Evolutionary conservation across 2,888 invertebrate genomes (phyloP).

Genomic region (Ommatoiulus sabulosus): DNA sequence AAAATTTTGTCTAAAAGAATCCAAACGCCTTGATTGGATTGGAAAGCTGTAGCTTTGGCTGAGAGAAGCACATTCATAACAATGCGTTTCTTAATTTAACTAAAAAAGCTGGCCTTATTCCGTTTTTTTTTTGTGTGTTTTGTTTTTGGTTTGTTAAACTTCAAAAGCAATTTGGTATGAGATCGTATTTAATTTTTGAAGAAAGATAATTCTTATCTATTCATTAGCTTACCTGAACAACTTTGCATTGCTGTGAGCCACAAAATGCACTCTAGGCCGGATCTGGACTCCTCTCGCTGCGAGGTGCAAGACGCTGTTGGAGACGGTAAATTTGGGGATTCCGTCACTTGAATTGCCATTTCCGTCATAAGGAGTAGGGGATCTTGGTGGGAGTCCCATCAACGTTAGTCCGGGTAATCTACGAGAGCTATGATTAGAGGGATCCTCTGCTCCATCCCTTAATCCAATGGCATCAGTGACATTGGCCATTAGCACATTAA

Average conservation of each 20-base stretch:
- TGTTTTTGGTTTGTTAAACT: neutral
- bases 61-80: neutral
- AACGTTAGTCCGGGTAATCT: neutral
- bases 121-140: no score
- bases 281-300: neutral
- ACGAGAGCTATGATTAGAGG: neutral
- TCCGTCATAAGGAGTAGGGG: no score
- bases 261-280: conserved; percentile 61
- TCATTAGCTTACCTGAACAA: conserved; percentile 59
- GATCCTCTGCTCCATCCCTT: neutral
- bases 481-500: neutral
- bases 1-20: neutral
- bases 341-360: neutral
- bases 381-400: neutral
- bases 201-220: no score
- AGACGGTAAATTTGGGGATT: neutral
- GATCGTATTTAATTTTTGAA: no score
- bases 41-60: no score
- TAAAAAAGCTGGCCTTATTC: neutral
- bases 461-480: neutral
- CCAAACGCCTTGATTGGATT: no score
- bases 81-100: conserved; percentile 1
- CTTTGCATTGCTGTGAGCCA: conserved; percentile 62
- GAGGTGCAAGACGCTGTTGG: neutral
- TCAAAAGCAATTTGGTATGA: no score